Evolutionary conservation across 1,140 invertebrate species (phyloP).

Genomic region (Drosophila cardini): DNA sequence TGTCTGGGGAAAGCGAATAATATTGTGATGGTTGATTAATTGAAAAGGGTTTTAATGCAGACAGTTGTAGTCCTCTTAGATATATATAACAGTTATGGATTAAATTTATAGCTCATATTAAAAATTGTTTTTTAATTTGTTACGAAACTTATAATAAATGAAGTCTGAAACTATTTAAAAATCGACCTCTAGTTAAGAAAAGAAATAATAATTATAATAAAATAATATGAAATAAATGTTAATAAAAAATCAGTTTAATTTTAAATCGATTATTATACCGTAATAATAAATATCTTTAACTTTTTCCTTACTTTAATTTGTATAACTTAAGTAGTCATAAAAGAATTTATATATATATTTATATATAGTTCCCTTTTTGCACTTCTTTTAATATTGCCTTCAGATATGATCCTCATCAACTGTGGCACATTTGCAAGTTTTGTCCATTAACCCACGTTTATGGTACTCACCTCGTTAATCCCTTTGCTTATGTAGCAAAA

Average conservation of each 20-base stretch:
- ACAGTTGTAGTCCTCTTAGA: neutral
- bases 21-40: conserved; percentile 7
- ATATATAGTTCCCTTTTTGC: neutral
- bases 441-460: conserved; percentile 68
- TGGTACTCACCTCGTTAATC: conserved; percentile 74
- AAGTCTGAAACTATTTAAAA: no score
- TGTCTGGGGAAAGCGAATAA: neutral
- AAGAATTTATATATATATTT: neutral
- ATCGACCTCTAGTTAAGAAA: no score
- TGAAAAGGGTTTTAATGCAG: neutral
- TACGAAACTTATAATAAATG: no score
- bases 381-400: neutral
- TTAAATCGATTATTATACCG: no score
- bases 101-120: no score
- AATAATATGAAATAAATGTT: no score
- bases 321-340: neutral
- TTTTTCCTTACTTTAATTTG: no score
- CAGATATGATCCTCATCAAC: conserved; percentile 17
- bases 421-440: conserved; percentile 23
- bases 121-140: no score
- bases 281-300: no score
- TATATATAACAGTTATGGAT: neutral
- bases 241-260: no score
- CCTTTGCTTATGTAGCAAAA: conserved; percentile 17
- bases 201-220: no score